Evolutionary conservation across 1,140 invertebrate genomes (phyloP).

Genomic region (Dolichoris vasculosae): DNA sequence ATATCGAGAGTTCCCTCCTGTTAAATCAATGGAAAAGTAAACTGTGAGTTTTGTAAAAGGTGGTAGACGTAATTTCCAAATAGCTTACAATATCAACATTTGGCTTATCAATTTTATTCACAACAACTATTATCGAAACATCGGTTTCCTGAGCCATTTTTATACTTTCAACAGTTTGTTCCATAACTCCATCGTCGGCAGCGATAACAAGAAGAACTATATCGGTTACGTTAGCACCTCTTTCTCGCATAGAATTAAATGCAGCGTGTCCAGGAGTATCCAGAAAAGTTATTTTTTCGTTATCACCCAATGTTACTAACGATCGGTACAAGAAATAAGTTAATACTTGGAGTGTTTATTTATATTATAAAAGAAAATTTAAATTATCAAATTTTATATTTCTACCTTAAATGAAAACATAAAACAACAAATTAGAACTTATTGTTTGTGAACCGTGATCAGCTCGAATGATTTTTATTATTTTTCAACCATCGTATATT

Average conservation of each 20-base stretch:
- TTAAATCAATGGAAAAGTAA: conserved; percentile 55
- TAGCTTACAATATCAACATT: conserved; percentile 88
- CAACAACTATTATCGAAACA: conserved; percentile 97
- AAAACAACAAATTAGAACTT: too few species aligned
- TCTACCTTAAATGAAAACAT: too few species aligned
- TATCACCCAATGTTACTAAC: conserved; percentile 80
- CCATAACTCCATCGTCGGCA: conserved; percentile 99
- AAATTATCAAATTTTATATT: too few species aligned
- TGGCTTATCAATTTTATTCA: conserved; percentile 98
- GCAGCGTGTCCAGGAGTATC: conserved; percentile 99
- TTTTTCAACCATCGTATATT: not conserved
- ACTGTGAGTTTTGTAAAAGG: conserved; percentile 16
- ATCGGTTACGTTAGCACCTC: conserved; percentile 95
- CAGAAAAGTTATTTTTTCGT: conserved; percentile 91
- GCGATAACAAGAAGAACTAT: conserved; percentile 97
- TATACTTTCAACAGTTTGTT: conserved; percentile 93
- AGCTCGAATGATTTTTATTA: too few species aligned
- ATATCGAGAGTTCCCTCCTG: conserved; percentile 85
- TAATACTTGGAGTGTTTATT: conserved; percentile 28
- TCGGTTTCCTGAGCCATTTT: conserved; percentile 84
- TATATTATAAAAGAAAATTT: too few species aligned
- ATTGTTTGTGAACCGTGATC: too few species aligned
- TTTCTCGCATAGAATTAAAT: conserved; percentile 91
- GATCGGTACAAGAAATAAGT: conserved; percentile 42
- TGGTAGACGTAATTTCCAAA: conserved; percentile 55